A percentile compares a stretch with the other conserved stretches of the same genome.
Evolutionary conservation across 2,797 vertebrate genomes (phyloP).

Genomic region (Triplophysa yarkandensis): DNA sequence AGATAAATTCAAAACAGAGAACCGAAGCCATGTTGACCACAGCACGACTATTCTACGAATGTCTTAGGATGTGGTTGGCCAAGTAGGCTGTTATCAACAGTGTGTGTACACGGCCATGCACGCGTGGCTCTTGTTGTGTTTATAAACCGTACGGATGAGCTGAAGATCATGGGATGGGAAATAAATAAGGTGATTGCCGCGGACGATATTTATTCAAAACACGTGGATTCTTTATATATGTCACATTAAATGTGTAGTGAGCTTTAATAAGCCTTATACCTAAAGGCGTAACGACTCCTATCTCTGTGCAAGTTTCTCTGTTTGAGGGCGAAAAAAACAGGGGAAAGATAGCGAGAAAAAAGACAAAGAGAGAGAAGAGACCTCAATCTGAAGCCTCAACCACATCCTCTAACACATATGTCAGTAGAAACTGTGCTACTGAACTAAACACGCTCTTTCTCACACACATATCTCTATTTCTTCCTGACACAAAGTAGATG

Average conservation of each 20-base stretch:
- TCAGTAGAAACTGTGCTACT: slow-evolving; percentile 53
- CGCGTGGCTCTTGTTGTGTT: slow-evolving; percentile 5
- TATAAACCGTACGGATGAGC: not conserved
- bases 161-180: not conserved
- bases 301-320: slow-evolving; percentile 13
- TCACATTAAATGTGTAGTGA: slow-evolving; percentile 8
- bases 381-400: slow-evolving; percentile 53
- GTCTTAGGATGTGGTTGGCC: slow-evolving; percentile 59
- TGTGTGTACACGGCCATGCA: slow-evolving; percentile 5
- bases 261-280: slow-evolving; percentile 33
- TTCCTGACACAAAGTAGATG: slow-evolving; percentile 41
- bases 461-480: slow-evolving; percentile 49
- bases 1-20: slow-evolving; percentile 20
- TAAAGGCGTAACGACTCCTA: slow-evolving; percentile 27
- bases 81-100: slow-evolving; percentile 49
- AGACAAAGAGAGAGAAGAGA: slow-evolving; percentile 46
- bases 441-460: slow-evolving; percentile 27
- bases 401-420: slow-evolving; percentile 61
- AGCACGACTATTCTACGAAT: slow-evolving; percentile 51
- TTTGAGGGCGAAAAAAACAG: slow-evolving; percentile 33
- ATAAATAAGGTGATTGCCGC: not conserved
- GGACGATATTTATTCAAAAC: slow-evolving; percentile 3
- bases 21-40: slow-evolving; percentile 31
- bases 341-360: not conserved
- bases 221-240: slow-evolving; percentile 43